Evolutionary conservation across 2,888 invertebrate genomes (phyloP).

Genomic region (Drepanosiphum platanoidis): DNA sequence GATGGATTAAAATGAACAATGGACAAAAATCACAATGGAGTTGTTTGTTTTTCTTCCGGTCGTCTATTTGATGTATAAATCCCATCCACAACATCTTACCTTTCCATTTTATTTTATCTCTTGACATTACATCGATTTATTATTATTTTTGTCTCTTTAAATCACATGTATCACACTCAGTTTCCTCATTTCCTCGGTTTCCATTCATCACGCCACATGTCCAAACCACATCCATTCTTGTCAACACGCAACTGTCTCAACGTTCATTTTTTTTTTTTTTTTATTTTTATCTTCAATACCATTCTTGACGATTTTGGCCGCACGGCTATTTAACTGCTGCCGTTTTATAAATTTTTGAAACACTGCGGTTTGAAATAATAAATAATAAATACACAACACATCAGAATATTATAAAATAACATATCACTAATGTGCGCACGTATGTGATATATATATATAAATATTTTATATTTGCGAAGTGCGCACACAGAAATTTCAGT

Average conservation of each 20-base stretch:
- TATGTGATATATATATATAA: no score
- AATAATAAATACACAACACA: no score
- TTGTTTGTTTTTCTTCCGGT: conserved; percentile 32
- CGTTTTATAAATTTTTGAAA: neutral
- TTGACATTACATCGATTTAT: conserved; percentile 44
- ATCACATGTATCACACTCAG: conserved; percentile 27
- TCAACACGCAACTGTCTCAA: neutral
- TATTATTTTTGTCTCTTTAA: conserved; percentile 41
- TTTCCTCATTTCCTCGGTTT: conserved; percentile 12
- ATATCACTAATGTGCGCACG: no score
- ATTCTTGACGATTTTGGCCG: neutral
- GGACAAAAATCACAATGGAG: conserved; percentile 20
- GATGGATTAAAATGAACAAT: conserved; percentile 47
- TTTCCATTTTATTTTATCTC: conserved; percentile 50
- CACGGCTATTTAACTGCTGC: neutral
- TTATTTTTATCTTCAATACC: neutral
- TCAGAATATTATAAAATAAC: no score
- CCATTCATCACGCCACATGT: conserved; percentile 20
- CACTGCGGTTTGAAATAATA: no score
- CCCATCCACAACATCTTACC: conserved; percentile 40
- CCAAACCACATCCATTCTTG: conserved; percentile 25
- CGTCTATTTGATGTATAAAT: conserved; percentile 35
- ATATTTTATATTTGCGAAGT: no score
- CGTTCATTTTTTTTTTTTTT: neutral
- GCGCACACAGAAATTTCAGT: no score